Evolutionary conservation across 2,113 vertebrate genomes (phyloP).

Genomic region (Festucalex cinctus): DNA sequence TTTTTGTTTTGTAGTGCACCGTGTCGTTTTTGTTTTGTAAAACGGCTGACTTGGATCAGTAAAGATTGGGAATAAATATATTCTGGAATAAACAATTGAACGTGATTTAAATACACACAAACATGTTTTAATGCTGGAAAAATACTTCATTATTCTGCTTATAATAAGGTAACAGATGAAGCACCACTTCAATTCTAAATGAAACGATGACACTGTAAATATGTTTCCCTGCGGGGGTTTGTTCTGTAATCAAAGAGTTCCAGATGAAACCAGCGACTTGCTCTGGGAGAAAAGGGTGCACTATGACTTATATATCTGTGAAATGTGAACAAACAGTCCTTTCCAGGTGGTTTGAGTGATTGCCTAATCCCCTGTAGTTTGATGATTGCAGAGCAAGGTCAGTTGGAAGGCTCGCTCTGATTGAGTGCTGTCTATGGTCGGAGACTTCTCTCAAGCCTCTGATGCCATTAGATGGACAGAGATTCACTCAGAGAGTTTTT

Average conservation of each 20-base stretch:
- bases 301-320: conserved; percentile 46
- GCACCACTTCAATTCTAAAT: conserved; percentile 9
- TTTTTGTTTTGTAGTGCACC: not conserved
- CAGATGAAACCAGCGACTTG: conserved; percentile 33
- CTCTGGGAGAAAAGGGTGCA: conserved; percentile 5
- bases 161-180: not conserved
- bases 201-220: conserved; percentile 37
- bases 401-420: conserved; percentile 68
- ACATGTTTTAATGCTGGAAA: no score
- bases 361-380: conserved; percentile 70
- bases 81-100: not conserved
- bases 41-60: not conserved
- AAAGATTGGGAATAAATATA: not conserved
- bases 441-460: conserved; percentile 51
- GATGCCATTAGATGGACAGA: conserved; percentile 69
- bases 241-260: conserved; percentile 47
- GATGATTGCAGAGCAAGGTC: conserved; percentile 72
- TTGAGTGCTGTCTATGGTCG: conserved; percentile 71
- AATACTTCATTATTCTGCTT: no score
- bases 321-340: conserved; percentile 67
- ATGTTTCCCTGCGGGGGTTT: conserved; percentile 27
- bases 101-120: not conserved
- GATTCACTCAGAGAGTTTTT: conserved; percentile 45
- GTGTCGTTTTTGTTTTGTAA: not conserved
- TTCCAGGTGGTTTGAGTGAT: conserved; percentile 74